phyloP scores from a whole-genome alignment of 2,113 vertebrate species.

The Cephalopterus ornatus region DNA sequence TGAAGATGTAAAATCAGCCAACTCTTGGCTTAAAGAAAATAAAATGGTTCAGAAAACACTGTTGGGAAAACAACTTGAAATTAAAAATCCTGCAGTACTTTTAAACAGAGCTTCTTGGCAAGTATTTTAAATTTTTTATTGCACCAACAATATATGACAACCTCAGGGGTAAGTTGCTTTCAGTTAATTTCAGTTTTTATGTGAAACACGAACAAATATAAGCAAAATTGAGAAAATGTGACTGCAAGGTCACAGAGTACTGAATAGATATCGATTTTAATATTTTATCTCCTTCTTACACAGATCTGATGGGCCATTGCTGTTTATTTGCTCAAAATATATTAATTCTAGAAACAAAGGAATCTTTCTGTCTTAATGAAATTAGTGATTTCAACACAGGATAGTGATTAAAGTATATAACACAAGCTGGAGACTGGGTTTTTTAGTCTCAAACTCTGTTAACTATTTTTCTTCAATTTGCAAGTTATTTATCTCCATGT shows the following conservation, averaged over 20 bases:
- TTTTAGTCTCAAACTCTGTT: neutral
- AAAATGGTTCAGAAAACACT: neutral
- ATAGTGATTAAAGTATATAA: neutral
- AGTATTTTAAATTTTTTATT: neutral
- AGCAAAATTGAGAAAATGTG: neutral
- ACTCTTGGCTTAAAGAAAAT: neutral
- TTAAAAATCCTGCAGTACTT: neutral
- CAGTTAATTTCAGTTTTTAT: neutral
- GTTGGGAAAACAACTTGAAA: neutral
- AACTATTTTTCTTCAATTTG: neutral
- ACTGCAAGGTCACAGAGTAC: neutral
- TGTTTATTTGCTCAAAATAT: neutral
- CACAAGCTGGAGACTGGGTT: neutral
- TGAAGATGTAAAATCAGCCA: neutral
- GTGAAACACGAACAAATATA: neutral
- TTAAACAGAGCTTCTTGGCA: neutral
- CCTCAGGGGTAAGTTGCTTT: neutral
- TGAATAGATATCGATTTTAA: neutral
- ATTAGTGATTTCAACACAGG: neutral
- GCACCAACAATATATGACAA: neutral
- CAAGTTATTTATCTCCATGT: neutral
- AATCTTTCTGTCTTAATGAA: neutral
- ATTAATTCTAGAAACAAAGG: neutral
- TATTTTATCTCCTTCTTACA: neutral
- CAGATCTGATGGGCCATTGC: neutral